Conservation (phyloP, 2,113 vertebrate species). For the Antennarius striatus region DNA sequence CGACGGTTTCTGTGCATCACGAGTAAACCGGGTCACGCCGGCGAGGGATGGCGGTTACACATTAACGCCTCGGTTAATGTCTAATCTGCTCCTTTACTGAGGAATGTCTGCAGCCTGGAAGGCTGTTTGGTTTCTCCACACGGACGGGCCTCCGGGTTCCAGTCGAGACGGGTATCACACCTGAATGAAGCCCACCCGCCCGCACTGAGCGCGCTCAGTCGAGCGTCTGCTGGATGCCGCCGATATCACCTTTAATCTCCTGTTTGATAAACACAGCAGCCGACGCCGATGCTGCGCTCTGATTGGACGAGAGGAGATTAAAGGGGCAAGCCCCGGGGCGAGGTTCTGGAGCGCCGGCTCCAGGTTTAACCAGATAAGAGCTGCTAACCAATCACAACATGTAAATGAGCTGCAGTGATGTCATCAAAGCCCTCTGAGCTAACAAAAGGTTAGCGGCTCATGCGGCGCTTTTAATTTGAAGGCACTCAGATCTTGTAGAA, state of each 20-base stretch:
- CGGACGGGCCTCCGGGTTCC: not conserved
- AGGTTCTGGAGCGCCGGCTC: slow-evolving; percentile 5
- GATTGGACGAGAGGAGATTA: slow-evolving; percentile 55
- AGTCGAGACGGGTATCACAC: not conserved
- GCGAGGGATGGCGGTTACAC: slow-evolving; percentile 6
- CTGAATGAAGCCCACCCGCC: not conserved
- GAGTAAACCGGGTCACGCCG: not conserved
- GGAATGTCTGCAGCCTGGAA: slow-evolving; percentile 1
- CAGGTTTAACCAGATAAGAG: slow-evolving; percentile 1
- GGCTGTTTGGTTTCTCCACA: slow-evolving; percentile 30
- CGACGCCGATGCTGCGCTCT: not conserved
- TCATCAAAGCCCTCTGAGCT: no score
- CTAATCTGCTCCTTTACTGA: slow-evolving; percentile 3
- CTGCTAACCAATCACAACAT: not conserved
- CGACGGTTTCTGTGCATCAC: no score
- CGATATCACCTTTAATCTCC: slow-evolving; percentile 24
- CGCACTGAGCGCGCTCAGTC: not conserved
- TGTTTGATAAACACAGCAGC: slow-evolving; percentile 58
- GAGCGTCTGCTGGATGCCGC: slow-evolving; percentile 7
- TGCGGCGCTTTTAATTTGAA: no score
- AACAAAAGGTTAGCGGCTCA: no score
- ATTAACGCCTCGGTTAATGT: slow-evolving; percentile 34
- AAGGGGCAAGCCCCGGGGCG: slow-evolving; percentile 2
- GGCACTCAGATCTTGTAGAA: no score
- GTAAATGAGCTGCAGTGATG: no score